These are phyloP conservation scores for Lynx canadensis DNA, from an alignment of 2,113 vertebrate genomes.

Conservation along the genomic window DNA sequence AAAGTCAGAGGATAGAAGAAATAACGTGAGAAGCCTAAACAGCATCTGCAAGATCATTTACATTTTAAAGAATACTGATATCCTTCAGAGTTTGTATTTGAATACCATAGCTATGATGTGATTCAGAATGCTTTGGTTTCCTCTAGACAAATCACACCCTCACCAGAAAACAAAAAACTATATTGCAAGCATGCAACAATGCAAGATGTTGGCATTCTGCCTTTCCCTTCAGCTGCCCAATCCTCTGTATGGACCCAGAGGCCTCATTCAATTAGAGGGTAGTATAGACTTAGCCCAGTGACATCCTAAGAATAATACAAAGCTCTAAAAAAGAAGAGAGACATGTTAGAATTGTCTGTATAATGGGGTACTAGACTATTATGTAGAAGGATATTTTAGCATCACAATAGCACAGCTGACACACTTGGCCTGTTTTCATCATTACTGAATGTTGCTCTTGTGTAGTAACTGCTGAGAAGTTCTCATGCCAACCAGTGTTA, in stretches of 20 bases:
- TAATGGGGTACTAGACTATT: not conserved
- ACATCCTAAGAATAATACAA: conserved; percentile 16
- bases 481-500: not conserved
- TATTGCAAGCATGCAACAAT: not conserved
- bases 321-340: not conserved
- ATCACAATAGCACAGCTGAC: not conserved
- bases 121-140: conserved; percentile 11
- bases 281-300: not conserved
- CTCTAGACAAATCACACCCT: not conserved
- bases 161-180: not conserved
- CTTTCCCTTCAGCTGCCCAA: not conserved
- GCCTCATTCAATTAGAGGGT: not conserved
- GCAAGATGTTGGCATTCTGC: not conserved
- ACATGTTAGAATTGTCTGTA: not conserved
- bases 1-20: not conserved
- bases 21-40: not conserved
- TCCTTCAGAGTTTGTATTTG: not conserved
- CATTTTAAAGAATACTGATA: not conserved
- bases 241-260: not conserved
- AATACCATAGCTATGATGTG: not conserved
- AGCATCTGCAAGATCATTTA: not conserved
- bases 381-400: not conserved
- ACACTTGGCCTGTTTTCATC: not conserved
- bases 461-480: not conserved
- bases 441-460: not conserved